Conservation (phyloP, 2,888 invertebrate genomes). For the Heliconius ismenius region DNA sequence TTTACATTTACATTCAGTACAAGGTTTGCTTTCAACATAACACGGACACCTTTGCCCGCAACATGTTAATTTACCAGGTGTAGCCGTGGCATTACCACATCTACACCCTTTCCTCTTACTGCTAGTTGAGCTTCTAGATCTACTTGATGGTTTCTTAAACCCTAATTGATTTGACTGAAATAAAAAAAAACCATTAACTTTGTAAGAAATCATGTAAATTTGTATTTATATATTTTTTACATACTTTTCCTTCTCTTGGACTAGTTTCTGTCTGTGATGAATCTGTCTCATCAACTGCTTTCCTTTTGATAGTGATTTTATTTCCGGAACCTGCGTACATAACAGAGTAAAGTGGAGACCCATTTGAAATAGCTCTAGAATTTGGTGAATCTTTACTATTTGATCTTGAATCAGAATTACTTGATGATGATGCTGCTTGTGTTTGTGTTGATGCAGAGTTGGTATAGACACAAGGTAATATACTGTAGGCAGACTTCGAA, state of each 20-base stretch:
- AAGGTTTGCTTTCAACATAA: conserved; percentile 94
- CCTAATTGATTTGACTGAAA: conserved; percentile 70
- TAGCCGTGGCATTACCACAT: conserved; percentile 94
- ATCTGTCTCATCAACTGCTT: conserved; percentile 84
- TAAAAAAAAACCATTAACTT: conserved; percentile 42
- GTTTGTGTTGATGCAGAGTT: conserved; percentile 81
- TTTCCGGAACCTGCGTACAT: conserved; percentile 90
- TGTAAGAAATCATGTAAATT: conserved; percentile 8
- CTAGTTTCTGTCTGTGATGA: conserved; percentile 64
- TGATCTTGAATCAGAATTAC: conserved; percentile 59
- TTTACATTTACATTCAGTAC: conserved; percentile 94
- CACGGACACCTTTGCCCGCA: conserved; percentile 97
- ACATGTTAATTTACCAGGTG: conserved; percentile 94
- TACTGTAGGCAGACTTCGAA: conserved; percentile 88
- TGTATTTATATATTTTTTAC: conserved; percentile 38
- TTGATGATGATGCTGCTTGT: conserved; percentile 65
- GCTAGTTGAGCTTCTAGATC: conserved; percentile 69
- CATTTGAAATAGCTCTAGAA: conserved; percentile 69
- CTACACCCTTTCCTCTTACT: conserved; percentile 89
- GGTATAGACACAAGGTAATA: conserved; percentile 87
- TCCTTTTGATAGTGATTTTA: conserved; percentile 91
- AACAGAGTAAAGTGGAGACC: conserved; percentile 85
- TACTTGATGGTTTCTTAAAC: conserved; percentile 77
- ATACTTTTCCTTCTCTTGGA: conserved; percentile 72
- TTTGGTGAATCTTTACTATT: conserved; percentile 68